Conservation (phyloP, 1,140 invertebrate species). For the Dolichoris vasculosae region DNA sequence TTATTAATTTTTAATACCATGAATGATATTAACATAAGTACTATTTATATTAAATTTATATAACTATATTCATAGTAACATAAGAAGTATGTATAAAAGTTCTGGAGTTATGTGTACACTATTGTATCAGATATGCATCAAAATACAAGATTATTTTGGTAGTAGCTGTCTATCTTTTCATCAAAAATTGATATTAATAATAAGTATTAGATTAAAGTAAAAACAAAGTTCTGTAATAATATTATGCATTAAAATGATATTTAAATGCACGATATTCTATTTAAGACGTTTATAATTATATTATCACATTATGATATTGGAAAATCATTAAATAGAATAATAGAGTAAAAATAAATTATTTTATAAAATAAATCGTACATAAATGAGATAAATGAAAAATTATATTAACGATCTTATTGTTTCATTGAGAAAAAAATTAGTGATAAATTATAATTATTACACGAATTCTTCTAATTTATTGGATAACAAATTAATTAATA, state of each 20-base stretch:
- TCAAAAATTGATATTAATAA: slow-evolving; percentile 22
- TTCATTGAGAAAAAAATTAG: background rate
- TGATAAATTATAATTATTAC: background rate
- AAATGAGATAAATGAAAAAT: slow-evolving; percentile 7
- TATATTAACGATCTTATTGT: background rate
- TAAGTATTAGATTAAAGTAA: slow-evolving; percentile 36
- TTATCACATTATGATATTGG: slow-evolving; percentile 12
- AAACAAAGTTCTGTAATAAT: slow-evolving; percentile 1
- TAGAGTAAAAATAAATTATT: background rate
- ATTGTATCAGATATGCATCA: background rate
- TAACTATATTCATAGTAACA: background rate
- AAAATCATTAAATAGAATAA: slow-evolving; percentile 14
- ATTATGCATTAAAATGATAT: background rate
- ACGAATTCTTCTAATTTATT: background rate
- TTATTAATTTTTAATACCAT: slow-evolving; percentile 5
- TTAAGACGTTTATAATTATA: background rate
- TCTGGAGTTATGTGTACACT: background rate
- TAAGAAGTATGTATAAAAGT: slow-evolving; percentile 12
- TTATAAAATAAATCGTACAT: background rate
- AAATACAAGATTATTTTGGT: background rate
- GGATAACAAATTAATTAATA: background rate
- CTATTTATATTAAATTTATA: slow-evolving; percentile 34
- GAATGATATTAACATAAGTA: slow-evolving; percentile 33
- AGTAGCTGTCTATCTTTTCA: slow-evolving; percentile 23
- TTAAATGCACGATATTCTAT: background rate